Evolutionary conservation across 2,888 invertebrate species (phyloP), one percentile per base, ranked within the genome.

Genomic region (Pemphredon lugubris): DNA sequence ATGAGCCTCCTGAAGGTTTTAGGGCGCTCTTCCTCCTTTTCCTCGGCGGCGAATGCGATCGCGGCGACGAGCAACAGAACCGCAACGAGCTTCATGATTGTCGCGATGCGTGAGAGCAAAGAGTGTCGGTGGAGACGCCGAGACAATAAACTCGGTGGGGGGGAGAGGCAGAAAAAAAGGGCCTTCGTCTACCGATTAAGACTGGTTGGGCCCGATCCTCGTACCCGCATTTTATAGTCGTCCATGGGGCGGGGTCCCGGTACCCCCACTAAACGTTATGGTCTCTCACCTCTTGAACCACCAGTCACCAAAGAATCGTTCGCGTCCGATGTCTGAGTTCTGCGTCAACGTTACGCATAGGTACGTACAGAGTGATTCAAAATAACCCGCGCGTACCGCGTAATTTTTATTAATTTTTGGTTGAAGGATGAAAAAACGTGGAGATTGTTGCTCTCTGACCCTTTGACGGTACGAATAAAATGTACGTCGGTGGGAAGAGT

Each of bases 1-100:
- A 97, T 96, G 79, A 96, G 91, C 78, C 97, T 92, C 86, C 93
- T 94, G 92, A 93, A 96, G 47, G 95, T 94, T 90, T 94, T 95
- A 51, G 94, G 92, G 69, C 92, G 92, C 42, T 88, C 90, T 5
- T 93, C 92, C 40, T 92, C 92, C 74, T 84, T 85, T 75, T 91
- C 91, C 81, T 92, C 91, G 51, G 92, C 91, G 61, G 90, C 90
- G 77, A 88, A 88, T 73, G 92, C 92, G 60, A 90, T 87, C 59
- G 90, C 89, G 75, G 92, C 92, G 75, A 93, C 91, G 77, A 93
- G 90, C 79, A 92, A 91, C 83, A 91, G 86, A 75, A 92, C 91
- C 83, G 92, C 87, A 78, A 92, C 87, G 82, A 92, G 90, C 83
- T 89, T 89, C 89, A 89, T 88, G 77, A 59, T 85, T 23, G n/a